These are phyloP conservation scores for Griposia aprilina DNA, from an alignment of 2,888 invertebrate species.

Conservation along the genomic window DNA sequence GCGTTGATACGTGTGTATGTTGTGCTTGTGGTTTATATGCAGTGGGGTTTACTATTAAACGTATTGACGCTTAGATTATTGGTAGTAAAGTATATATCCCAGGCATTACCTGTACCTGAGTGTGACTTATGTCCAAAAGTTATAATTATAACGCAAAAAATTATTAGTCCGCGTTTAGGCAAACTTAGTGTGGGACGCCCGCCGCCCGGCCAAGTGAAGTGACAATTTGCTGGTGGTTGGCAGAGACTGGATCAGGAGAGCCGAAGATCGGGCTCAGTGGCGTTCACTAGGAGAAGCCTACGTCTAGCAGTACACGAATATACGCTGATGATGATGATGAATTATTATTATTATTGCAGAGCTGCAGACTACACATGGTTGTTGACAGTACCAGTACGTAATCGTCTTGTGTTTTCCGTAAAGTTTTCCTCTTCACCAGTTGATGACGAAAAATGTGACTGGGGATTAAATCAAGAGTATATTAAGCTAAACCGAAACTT, in stretches of 20 bases:
- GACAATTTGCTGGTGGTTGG: too few relatives aligned
- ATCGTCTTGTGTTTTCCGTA: too few relatives aligned
- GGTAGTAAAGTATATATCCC: neutral
- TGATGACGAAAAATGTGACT: neutral
- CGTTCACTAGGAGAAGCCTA: too few relatives aligned
- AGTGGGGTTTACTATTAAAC: constrained; percentile 1
- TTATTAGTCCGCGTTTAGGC: too few relatives aligned
- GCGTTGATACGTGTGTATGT: constrained; percentile 42
- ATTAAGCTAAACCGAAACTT: neutral
- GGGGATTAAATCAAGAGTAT: neutral
- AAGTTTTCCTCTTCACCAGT: neutral
- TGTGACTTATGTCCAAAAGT: too few relatives aligned
- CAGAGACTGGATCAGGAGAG: too few relatives aligned
- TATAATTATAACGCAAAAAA: too few relatives aligned
- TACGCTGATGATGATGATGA: too few relatives aligned
- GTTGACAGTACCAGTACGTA: neutral
- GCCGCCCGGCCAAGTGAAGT: too few relatives aligned
- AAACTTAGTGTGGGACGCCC: too few relatives aligned
- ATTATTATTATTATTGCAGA: neutral
- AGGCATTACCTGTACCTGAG: neutral
- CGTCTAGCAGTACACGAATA: too few relatives aligned
- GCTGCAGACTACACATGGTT: neutral
- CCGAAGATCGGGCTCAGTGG: too few relatives aligned
- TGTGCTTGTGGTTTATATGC: constrained; percentile 30
- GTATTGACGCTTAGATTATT: constrained; percentile 10